phyloP scores from a whole-genome alignment of 2,797 vertebrate genomes.

The Anabacerthia variegaticeps region DNA sequence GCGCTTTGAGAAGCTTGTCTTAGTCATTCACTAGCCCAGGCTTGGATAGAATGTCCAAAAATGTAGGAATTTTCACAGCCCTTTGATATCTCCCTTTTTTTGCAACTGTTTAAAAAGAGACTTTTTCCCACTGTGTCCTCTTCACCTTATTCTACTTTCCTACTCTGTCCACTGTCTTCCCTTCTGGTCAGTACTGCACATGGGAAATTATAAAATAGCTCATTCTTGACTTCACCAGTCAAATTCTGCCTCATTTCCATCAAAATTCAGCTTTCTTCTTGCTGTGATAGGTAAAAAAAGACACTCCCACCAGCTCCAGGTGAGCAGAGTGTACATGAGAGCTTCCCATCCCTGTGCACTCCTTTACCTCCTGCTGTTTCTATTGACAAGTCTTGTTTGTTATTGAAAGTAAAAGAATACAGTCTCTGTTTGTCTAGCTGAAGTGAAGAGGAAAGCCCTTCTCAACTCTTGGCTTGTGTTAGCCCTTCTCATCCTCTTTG shows the following conservation, averaged over 20 bases:
- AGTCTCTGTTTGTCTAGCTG: neutral
- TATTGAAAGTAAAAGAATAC: neutral
- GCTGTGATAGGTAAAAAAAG: neutral
- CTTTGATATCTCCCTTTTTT: neutral
- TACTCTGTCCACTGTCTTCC: neutral
- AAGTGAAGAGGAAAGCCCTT: neutral
- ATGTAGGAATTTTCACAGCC: neutral
- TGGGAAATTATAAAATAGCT: neutral
- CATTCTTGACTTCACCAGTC: neutral
- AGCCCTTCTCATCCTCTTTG: neutral
- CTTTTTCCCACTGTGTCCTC: neutral
- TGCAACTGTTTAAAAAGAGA: neutral
- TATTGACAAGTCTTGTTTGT: neutral
- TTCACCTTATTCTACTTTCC: neutral
- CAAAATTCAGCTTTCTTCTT: neutral
- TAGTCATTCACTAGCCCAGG: neutral
- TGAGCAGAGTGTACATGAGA: neutral
- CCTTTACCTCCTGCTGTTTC: neutral
- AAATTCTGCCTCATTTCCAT: neutral
- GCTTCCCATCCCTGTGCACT: neutral
- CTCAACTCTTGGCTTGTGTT: neutral
- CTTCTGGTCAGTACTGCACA: neutral
- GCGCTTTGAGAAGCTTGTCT: neutral
- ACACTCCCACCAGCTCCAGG: neutral
- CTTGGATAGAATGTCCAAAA: neutral